Conservation (phyloP, 2,113 vertebrate genomes). For the Hippocampus zosterae region DNA sequence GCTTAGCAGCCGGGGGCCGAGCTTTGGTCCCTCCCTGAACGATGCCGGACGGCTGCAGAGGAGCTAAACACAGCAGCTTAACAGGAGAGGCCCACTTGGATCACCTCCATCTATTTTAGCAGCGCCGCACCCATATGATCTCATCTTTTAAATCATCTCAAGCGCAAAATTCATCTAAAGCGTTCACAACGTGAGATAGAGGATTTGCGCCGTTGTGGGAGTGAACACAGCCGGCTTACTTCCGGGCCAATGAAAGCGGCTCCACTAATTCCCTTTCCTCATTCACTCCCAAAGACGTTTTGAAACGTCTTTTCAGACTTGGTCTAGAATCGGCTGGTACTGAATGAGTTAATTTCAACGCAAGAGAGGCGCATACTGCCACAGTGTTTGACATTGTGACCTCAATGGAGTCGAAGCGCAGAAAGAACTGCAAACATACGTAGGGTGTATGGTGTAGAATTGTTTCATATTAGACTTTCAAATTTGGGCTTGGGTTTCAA, state of each 20-base stretch:
- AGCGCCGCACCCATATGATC: slow-evolving; percentile 52
- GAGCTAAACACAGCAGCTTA: slow-evolving; percentile 54
- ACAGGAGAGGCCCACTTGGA: slow-evolving; percentile 69
- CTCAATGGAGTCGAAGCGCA: too few species aligned
- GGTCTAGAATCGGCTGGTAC: too few species aligned
- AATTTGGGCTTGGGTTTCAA: too few species aligned
- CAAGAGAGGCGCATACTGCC: background rate
- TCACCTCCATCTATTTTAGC: slow-evolving; percentile 72
- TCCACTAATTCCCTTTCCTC: too few species aligned
- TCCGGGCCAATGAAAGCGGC: too few species aligned
- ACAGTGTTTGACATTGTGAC: background rate
- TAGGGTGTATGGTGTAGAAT: too few species aligned
- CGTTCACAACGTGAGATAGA: background rate
- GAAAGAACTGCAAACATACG: too few species aligned
- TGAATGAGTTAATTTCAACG: too few species aligned
- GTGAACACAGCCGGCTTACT: too few species aligned
- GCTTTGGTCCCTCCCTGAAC: slow-evolving; percentile 58
- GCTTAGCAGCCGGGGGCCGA: slow-evolving; percentile 55
- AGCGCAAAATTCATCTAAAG: slow-evolving; percentile 11
- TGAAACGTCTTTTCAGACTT: too few species aligned
- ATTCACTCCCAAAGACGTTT: too few species aligned
- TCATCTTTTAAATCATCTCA: slow-evolving; percentile 21
- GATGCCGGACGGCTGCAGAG: slow-evolving; percentile 64
- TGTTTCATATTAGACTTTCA: background rate
- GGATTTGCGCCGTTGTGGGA: background rate